These are phyloP conservation scores for Coboldia fuscipes DNA, from an alignment of 1,140 invertebrate genomes.

Conservation along the genomic window DNA sequence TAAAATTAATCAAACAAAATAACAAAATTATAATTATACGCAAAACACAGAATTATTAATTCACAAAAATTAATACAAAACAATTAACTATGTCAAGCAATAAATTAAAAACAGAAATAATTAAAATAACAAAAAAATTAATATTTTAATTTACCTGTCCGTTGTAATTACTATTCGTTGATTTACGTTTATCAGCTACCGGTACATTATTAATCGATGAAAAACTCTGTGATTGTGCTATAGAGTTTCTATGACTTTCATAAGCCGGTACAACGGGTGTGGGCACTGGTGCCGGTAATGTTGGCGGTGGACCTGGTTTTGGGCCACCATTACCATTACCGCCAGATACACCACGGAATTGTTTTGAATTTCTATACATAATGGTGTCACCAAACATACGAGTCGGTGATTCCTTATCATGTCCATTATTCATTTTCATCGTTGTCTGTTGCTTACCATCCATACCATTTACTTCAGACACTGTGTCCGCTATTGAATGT, in stretches of 20 bases:
- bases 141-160: constrained; percentile 1
- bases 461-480: too few species aligned
- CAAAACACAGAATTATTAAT: not conserved
- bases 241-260: constrained; percentile 8
- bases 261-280: constrained; percentile 21
- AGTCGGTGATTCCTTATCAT: constrained; percentile 25
- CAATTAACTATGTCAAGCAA: too few species aligned
- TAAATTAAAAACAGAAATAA: too few species aligned
- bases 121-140: too few species aligned
- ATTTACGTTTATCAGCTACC: constrained; percentile 13
- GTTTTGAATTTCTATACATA: constrained; percentile 15
- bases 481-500: too few species aligned
- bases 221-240: constrained; percentile 30
- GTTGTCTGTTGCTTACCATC: too few species aligned
- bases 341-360: constrained; percentile 9
- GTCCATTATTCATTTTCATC: not conserved
- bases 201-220: constrained; percentile 18
- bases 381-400: constrained; percentile 28
- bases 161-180: constrained; percentile 10
- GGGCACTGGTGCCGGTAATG: constrained; percentile 38
- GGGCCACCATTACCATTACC: constrained; percentile 11
- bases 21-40: too few species aligned
- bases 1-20: not conserved
- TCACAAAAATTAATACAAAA: not conserved
- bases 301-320: constrained; percentile 32